Percentiles rank a stretch among this genome's conserved stretches.
Conservation (phyloP, 2,797 vertebrate species). For the Poeciliopsis turneri region DNA sequence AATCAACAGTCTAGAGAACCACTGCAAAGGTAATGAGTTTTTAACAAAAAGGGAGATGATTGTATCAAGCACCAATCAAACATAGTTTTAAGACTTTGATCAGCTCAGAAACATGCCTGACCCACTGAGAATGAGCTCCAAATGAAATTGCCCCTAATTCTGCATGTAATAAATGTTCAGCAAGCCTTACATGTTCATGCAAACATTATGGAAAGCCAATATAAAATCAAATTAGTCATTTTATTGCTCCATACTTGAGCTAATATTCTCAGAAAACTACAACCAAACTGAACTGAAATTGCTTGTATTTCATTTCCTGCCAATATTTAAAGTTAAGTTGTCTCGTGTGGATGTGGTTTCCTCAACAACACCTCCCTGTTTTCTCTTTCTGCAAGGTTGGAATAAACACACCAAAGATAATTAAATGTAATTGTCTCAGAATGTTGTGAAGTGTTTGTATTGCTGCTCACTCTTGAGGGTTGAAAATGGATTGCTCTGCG, state of each 20-base stretch:
- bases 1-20: not conserved
- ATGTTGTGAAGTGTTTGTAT: conserved; percentile 26
- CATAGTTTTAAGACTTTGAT: not conserved
- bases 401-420: conserved; percentile 44
- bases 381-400: conserved; percentile 9
- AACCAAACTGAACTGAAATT: conserved; percentile 38
- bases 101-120: not conserved
- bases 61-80: not conserved
- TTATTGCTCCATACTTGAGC: conserved; percentile 28
- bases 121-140: not conserved
- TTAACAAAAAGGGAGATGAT: not conserved
- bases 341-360: not conserved
- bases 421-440: conserved; percentile 53
- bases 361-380: conserved; percentile 18
- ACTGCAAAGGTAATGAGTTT: not conserved
- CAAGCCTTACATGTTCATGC: not conserved
- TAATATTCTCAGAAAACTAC: conserved; percentile 26
- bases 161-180: not conserved
- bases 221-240: conserved; percentile 5
- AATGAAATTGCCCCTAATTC: not conserved
- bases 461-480: conserved; percentile 28
- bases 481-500: conserved; percentile 1
- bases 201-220: not conserved
- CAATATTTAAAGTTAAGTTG: conserved; percentile 23
- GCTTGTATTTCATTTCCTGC: conserved; percentile 28